Evolutionary conservation across 2,888 invertebrate species (phyloP).

Genomic region (Eupithecia insigniata): DNA sequence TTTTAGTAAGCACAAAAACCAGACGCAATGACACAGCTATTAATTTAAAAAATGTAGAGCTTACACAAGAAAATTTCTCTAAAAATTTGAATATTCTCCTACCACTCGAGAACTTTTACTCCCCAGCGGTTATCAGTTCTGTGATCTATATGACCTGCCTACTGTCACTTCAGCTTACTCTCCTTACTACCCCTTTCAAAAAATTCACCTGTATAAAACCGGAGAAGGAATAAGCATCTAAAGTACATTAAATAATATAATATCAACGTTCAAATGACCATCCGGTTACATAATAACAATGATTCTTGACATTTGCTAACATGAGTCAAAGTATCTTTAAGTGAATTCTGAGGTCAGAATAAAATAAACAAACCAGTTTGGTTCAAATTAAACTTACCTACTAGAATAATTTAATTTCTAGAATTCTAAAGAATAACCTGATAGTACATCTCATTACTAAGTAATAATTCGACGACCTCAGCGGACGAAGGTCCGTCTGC

Average conservation of each 20-base stretch:
- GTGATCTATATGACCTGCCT: no score
- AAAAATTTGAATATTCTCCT: no score
- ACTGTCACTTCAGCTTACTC: no score
- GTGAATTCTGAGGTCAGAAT: conserved; percentile 7
- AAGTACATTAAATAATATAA: background rate
- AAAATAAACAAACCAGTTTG: conserved; percentile 5
- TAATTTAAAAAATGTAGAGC: no score
- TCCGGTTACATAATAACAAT: conserved; percentile 1
- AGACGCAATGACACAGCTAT: no score
- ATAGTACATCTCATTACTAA: background rate
- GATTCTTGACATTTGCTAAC: conserved; percentile 9
- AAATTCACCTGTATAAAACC: no score
- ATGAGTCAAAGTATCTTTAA: conserved; percentile 14
- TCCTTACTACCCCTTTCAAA: no score
- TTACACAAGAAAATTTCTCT: no score
- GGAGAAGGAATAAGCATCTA: no score
- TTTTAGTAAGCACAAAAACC: no score
- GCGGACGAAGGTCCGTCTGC: background rate
- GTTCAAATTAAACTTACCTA: background rate
- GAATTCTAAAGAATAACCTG: background rate
- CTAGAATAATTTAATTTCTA: background rate
- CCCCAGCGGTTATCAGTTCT: no score
- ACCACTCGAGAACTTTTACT: no score
- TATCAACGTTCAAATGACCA: background rate
- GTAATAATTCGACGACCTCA: background rate